Percentiles rank a stretch among this genome's conserved stretches.
Conservation (phyloP, 2,888 invertebrate genomes). For the Cantharis rufa region DNA sequence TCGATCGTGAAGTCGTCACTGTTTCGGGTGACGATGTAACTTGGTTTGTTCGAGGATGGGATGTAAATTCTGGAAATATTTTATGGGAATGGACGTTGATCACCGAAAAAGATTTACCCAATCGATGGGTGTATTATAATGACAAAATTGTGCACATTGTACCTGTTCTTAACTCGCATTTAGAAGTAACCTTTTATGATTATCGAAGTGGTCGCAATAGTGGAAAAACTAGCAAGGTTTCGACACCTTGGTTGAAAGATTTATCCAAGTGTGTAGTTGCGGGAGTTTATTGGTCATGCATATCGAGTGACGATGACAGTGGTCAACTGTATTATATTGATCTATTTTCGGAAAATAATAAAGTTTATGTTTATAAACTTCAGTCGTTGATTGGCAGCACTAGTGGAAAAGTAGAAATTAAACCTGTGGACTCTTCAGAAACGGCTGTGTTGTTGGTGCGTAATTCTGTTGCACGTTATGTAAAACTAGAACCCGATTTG, state of each 20-base stretch:
- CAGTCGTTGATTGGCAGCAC: slow-evolving; percentile 37
- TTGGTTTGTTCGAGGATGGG: slow-evolving; percentile 79
- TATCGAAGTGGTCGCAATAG: slow-evolving; percentile 64
- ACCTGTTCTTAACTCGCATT: slow-evolving; percentile 64
- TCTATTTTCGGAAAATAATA: slow-evolving; percentile 57
- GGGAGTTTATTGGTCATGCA: slow-evolving; percentile 68
- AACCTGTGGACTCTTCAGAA: slow-evolving; percentile 37
- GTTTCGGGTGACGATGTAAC: slow-evolving; percentile 69
- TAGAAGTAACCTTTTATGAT: slow-evolving; percentile 69
- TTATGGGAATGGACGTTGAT: slow-evolving; percentile 77
- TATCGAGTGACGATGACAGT: slow-evolving; percentile 59
- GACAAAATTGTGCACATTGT: slow-evolving; percentile 65
- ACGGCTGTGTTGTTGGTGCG: slow-evolving; percentile 39
- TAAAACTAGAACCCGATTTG: slow-evolving; percentile 43
- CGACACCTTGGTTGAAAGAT: slow-evolving; percentile 64
- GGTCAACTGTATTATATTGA: slow-evolving; percentile 66
- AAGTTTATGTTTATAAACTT: slow-evolving; percentile 34
- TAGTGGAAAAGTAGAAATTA: slow-evolving; percentile 34
- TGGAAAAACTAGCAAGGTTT: slow-evolving; percentile 61
- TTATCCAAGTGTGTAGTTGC: slow-evolving; percentile 62
- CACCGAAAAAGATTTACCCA: slow-evolving; percentile 47
- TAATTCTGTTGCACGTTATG: slow-evolving; percentile 41
- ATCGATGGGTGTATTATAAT: slow-evolving; percentile 64
- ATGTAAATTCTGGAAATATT: slow-evolving; percentile 70
- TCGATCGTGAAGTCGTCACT: slow-evolving; percentile 71